These are phyloP conservation scores for Lagorchestes hirsutus DNA, from an alignment of 2,797 vertebrate species.

Conservation along the genomic window DNA sequence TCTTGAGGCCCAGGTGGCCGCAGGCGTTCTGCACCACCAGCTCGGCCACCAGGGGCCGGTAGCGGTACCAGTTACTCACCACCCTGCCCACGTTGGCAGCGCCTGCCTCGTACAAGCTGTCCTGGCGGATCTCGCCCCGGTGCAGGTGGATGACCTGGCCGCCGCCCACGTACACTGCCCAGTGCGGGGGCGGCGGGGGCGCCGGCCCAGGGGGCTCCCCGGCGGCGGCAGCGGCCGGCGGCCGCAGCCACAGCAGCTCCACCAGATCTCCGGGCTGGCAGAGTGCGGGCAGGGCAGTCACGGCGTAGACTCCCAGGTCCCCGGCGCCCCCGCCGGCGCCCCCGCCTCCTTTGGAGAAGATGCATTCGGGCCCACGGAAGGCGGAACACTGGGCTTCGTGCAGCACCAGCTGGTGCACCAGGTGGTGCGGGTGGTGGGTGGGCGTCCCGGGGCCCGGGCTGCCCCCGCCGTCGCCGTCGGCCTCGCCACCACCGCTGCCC, in stretches of 20 bases:
- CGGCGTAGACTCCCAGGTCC: conserved; percentile 94
- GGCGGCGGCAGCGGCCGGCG: conserved; percentile 54
- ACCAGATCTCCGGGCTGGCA: conserved; percentile 98
- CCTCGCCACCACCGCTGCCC: conserved; percentile 6
- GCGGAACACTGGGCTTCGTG: conserved; percentile 98
- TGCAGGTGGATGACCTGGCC: conserved; percentile 97
- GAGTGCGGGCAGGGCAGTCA: conserved; percentile 93
- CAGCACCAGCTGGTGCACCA: conserved; percentile 89
- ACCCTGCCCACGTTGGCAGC: conserved; percentile 94
- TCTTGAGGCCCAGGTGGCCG: conserved; percentile 95
- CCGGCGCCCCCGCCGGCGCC: conserved; percentile 89
- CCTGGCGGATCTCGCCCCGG: conserved; percentile 97
- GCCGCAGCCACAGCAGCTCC: conserved; percentile 93
- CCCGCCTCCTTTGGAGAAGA: conserved; percentile 98
- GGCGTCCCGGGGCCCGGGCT: conserved; percentile 89
- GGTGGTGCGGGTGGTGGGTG: conserved; percentile 83
- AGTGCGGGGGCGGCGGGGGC: conserved; percentile 91
- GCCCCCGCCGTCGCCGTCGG: conserved; percentile 20
- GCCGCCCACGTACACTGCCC: conserved; percentile 95
- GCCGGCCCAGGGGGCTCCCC: conserved; percentile 11
- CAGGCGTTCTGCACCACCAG: conserved; percentile 98
- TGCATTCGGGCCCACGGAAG: conserved; percentile 98
- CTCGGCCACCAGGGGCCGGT: conserved; percentile 95
- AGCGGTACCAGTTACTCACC: conserved; percentile 98
- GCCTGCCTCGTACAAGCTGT: conserved; percentile 95